Conservation (phyloP, 2,888 invertebrate genomes). For the Amphimallon solstitiale region DNA sequence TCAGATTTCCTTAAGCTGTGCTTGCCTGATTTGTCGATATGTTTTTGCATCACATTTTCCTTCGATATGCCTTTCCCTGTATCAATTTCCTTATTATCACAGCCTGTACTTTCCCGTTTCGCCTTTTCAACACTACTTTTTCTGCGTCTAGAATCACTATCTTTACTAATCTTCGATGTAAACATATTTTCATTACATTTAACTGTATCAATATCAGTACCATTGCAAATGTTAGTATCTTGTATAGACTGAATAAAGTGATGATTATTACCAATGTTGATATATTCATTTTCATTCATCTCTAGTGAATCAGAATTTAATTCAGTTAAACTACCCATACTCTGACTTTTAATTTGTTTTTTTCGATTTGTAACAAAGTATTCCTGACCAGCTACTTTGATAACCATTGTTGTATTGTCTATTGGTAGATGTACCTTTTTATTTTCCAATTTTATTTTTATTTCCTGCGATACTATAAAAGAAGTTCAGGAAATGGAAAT, state of each 20-base stretch:
- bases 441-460: neutral
- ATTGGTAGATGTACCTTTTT: slow-evolving; percentile 11
- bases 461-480: slow-evolving; percentile 12
- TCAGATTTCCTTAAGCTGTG: neutral
- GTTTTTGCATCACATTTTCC: neutral
- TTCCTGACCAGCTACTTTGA: slow-evolving; percentile 63
- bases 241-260: neutral
- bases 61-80: slow-evolving; percentile 6
- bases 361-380: slow-evolving; percentile 61
- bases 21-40: neutral
- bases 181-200: neutral
- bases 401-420: slow-evolving; percentile 62
- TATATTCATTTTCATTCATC: slow-evolving; percentile 46
- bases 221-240: neutral
- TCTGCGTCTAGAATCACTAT: neutral
- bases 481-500: neutral
- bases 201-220: neutral
- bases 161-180: neutral
- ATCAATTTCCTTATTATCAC: slow-evolving; percentile 17
- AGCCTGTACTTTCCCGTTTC: neutral
- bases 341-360: slow-evolving; percentile 59
- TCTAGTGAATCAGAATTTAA: slow-evolving; percentile 53
- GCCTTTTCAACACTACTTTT: neutral
- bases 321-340: slow-evolving; percentile 61
- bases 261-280: no score